A percentile compares a stretch with the other conserved stretches of the same genome.
These are phyloP conservation scores for Noctuana brunneofusca DNA, from an alignment of 2,888 invertebrate species.

Conservation along the genomic window DNA sequence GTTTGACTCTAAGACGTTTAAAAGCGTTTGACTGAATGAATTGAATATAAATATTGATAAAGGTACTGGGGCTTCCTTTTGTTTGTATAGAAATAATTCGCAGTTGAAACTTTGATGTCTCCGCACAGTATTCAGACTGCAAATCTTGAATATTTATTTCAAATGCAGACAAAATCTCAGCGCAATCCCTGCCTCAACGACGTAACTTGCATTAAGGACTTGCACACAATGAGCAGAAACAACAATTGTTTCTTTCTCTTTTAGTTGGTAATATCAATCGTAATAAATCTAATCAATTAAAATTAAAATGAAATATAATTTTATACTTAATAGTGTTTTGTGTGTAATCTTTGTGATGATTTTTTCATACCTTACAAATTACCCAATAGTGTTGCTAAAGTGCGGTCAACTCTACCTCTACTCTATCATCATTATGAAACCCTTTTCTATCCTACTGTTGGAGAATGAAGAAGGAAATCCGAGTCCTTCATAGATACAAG, in stretches of 20 bases:
- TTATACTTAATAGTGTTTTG: no score
- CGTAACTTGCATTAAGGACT: slow-evolving; percentile 64
- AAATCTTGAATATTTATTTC: slow-evolving; percentile 75
- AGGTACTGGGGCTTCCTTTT: slow-evolving; percentile 30
- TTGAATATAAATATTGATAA: background rate
- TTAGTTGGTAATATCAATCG: background rate
- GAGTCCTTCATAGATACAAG: no score
- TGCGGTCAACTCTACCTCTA: no score
- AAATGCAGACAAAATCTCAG: slow-evolving; percentile 67
- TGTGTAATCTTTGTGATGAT: no score
- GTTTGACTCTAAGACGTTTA: no score
- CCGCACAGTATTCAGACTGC: slow-evolving; percentile 58
- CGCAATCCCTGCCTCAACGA: slow-evolving; percentile 61
- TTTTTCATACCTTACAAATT: no score
- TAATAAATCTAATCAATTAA: no score
- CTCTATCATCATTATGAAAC: no score
- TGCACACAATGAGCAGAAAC: slow-evolving; percentile 45
- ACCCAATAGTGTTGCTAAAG: no score
- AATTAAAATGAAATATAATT: no score
- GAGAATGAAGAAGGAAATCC: no score
- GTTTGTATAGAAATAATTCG: slow-evolving; percentile 36
- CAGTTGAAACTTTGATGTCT: slow-evolving; percentile 60
- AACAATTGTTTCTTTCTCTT: background rate
- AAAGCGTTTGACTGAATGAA: background rate
- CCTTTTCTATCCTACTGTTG: no score